Conservation (phyloP, 2,113 vertebrate genomes). For the Cyanistes caeruleus region DNA sequence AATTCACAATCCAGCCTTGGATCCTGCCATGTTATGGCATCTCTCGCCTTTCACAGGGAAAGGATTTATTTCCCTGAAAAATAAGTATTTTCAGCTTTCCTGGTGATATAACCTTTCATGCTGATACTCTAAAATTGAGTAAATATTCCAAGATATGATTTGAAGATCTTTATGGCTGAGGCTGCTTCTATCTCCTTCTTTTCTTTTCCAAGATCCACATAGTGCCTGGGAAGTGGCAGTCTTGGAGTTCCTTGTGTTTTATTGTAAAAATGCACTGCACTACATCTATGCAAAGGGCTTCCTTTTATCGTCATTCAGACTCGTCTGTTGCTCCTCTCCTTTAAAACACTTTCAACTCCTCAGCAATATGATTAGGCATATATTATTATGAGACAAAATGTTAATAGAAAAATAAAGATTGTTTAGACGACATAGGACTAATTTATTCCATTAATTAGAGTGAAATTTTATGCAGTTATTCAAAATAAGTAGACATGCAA, state of each 20-base stretch:
- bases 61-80: not conserved
- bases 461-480: conserved; percentile 33
- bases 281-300: not conserved
- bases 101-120: not conserved
- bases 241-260: not conserved
- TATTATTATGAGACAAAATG: conserved; percentile 9
- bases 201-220: not conserved
- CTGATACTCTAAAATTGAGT: not conserved
- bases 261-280: not conserved
- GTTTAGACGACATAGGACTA: not conserved
- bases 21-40: not conserved
- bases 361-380: not conserved
- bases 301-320: not conserved
- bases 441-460: conserved; percentile 54
- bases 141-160: not conserved
- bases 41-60: not conserved
- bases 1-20: not conserved
- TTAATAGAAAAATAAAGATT: conserved; percentile 56
- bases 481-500: conserved; percentile 46
- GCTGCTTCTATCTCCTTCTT: not conserved
- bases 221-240: not conserved
- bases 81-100: not conserved
- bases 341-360: not conserved
- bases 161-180: not conserved
- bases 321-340: not conserved